Conservation (phyloP, 2,888 invertebrate genomes). For the Cryptocephalus primarius region DNA sequence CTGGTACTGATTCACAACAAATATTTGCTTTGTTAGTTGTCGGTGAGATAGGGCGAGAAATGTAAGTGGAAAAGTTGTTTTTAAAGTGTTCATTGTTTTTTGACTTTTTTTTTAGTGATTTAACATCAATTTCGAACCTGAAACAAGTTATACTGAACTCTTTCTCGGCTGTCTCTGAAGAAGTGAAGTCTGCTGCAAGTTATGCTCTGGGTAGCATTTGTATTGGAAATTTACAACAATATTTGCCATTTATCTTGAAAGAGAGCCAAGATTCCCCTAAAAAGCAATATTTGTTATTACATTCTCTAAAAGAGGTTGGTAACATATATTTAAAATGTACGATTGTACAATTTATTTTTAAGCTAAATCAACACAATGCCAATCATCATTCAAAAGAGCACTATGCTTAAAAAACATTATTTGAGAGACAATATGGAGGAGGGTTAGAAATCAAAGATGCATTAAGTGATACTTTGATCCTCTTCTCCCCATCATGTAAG, state of each 20-base stretch:
- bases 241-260: constrained; percentile 85
- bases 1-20: constrained; percentile 66
- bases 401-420: no score
- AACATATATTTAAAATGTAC: no score
- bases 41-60: constrained; percentile 92
- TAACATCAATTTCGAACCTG: constrained; percentile 63
- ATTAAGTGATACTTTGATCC: no score
- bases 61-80: constrained; percentile 46
- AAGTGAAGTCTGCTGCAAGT: constrained; percentile 95
- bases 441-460: no score
- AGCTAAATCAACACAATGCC: no score
- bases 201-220: constrained; percentile 93
- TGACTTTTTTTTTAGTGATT: constrained; percentile 48
- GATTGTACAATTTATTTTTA: no score
- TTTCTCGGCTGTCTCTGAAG: constrained; percentile 86
- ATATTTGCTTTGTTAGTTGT: constrained; percentile 90
- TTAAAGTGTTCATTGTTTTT: not conserved
- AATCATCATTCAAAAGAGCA: no score
- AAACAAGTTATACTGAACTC: constrained; percentile 74
- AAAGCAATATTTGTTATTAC: constrained; percentile 88
- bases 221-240: constrained; percentile 87
- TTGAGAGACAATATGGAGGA: no score
- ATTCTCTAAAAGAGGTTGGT: constrained; percentile 89
- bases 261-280: constrained; percentile 93
- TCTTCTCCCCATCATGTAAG: no score